Percentiles rank a stretch among this genome's conserved stretches.
phyloP scores from a whole-genome alignment of 92 coral and sea anemone species.

The Pocillopora grandis region DNA sequence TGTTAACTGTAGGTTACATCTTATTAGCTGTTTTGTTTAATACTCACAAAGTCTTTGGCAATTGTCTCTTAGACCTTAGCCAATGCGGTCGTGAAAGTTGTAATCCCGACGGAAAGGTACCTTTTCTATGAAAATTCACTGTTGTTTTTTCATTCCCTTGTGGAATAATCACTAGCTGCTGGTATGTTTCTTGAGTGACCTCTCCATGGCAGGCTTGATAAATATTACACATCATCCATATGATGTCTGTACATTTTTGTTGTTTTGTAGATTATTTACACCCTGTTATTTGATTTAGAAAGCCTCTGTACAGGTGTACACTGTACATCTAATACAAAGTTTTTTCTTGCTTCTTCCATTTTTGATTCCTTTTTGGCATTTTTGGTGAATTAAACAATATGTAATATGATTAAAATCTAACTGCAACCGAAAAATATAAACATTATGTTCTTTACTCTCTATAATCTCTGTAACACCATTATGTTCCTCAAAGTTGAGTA shows the following conservation, averaged over 20 bases:
- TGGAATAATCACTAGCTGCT: constrained; percentile 15
- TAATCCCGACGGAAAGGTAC: constrained; percentile 99
- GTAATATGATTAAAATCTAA: too few species aligned
- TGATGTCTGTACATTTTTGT: constrained; percentile 2
- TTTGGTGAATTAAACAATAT: not conserved
- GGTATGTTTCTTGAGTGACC: constrained; percentile 30
- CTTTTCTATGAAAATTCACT: constrained; percentile 57
- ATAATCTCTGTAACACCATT: too few species aligned
- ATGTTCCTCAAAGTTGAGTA: too few species aligned
- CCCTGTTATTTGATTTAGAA: not conserved
- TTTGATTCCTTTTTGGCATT: not conserved
- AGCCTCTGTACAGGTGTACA: not conserved
- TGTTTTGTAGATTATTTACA: not conserved
- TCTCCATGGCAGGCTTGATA: constrained; percentile 11
- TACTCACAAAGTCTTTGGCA: constrained; percentile 99
- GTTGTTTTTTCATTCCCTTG: constrained; percentile 53
- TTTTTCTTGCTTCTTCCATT: not conserved
- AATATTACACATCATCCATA: not conserved
- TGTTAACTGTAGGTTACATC: not conserved
- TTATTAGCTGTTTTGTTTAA: constrained; percentile 39
- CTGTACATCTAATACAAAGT: not conserved
- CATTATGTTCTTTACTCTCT: too few species aligned
- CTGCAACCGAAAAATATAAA: too few species aligned
- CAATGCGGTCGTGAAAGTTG: constrained; percentile 99
- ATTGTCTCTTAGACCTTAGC: constrained; percentile 99